Percentiles rank a stretch among this genome's conserved stretches.
These are phyloP conservation scores for Suricata suricatta DNA, from an alignment of 2,113 vertebrate species.

Conservation along the genomic window DNA sequence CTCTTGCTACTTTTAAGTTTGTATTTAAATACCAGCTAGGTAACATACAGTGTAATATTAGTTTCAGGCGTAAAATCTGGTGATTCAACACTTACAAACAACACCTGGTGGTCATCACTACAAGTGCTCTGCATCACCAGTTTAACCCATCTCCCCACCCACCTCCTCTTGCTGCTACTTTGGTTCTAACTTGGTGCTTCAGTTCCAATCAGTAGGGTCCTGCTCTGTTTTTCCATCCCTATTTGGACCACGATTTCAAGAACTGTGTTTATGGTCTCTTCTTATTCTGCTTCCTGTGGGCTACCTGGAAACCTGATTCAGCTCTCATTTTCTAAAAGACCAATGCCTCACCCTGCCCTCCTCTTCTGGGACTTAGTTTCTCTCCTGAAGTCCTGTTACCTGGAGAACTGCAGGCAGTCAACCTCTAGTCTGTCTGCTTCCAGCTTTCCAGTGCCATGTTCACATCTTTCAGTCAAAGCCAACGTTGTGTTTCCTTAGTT, in stretches of 20 bases:
- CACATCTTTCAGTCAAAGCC: not conserved
- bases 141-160: not conserved
- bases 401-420: not conserved
- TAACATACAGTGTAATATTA: not conserved
- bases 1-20: not conserved
- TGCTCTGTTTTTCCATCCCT: not conserved
- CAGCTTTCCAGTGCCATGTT: not conserved
- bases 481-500: not conserved
- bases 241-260: not conserved
- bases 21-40: not conserved
- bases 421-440: not conserved
- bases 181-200: not conserved
- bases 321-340: not conserved
- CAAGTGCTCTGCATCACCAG: not conserved
- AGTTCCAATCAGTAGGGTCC: not conserved
- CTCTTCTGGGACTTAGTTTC: not conserved
- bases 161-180: not conserved
- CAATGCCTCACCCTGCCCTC: not conserved
- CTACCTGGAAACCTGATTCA: not conserved
- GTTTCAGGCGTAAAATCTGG: not conserved
- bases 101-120: not conserved
- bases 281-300: not conserved
- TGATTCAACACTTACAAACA: not conserved
- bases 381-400: not conserved
- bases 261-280: not conserved